Percentiles rank a stretch among this genome's conserved stretches.
These are phyloP conservation scores for Ectemnius lituratus DNA, from an alignment of 2,888 invertebrate genomes.

Conservation along the genomic window DNA sequence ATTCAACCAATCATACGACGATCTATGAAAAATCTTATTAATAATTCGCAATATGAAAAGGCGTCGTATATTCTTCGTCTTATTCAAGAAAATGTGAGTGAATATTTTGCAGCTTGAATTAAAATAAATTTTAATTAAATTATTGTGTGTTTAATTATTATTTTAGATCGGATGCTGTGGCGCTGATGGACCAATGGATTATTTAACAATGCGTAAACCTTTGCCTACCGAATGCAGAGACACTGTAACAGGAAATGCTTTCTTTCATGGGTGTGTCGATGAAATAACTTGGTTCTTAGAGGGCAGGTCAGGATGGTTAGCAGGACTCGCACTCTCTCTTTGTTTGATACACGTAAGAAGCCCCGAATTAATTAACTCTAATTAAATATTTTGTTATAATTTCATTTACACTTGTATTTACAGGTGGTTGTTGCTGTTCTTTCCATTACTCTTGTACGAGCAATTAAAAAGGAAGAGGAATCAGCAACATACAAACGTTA, in stretches of 20 bases:
- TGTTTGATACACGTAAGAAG: constrained; percentile 87
- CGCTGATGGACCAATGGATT: constrained; percentile 91
- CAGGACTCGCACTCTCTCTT: constrained; percentile 87
- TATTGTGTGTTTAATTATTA: constrained; percentile 13
- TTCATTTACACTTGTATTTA: constrained; percentile 11
- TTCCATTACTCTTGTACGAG: constrained; percentile 85
- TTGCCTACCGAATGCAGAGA: constrained; percentile 91
- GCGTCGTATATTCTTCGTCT: constrained; percentile 85
- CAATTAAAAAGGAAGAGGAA: constrained; percentile 87
- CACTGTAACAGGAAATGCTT: constrained; percentile 92
- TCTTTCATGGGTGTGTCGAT: constrained; percentile 92
- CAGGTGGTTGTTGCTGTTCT: constrained; percentile 86
- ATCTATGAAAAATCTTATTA: constrained; percentile 86
- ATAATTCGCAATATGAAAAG: constrained; percentile 86
- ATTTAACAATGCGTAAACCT: constrained; percentile 86
- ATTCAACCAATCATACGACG: constrained; percentile 88
- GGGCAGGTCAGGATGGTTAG: constrained; percentile 89
- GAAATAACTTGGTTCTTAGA: constrained; percentile 94
- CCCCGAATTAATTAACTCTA: neutral
- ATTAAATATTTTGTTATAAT: neutral
- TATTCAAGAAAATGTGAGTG: constrained; percentile 90
- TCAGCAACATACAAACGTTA: constrained; percentile 79
- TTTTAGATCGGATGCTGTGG: constrained; percentile 92
- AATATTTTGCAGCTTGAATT: neutral
- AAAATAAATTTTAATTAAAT: constrained; percentile 22